Evolutionary conservation across 2,888 invertebrate genomes (phyloP).

Genomic region (Spilarctia lutea): DNA sequence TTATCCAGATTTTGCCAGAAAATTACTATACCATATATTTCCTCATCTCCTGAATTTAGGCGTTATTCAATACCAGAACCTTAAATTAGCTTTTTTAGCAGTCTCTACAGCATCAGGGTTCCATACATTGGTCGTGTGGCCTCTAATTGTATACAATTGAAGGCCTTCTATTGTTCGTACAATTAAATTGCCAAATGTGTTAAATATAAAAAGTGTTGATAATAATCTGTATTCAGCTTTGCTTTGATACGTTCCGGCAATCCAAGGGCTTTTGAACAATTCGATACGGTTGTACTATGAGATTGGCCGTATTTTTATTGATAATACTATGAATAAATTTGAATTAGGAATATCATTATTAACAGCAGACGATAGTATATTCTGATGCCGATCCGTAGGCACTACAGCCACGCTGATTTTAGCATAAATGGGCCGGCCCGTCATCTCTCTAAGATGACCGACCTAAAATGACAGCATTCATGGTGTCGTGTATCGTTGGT

Average conservation of each 20-base stretch:
- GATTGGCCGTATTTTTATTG: not conserved
- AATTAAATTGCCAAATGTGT: slow-evolving; percentile 47
- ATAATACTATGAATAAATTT: not conserved
- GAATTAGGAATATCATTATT: not conserved
- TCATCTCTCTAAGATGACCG: too few species aligned
- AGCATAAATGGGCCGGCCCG: too few species aligned
- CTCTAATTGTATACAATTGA: not conserved
- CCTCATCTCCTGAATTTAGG: too few species aligned
- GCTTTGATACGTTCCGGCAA: slow-evolving; percentile 33
- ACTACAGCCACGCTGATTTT: too few species aligned
- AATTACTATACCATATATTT: too few species aligned
- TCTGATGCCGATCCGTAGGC: not conserved
- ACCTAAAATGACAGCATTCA: too few species aligned
- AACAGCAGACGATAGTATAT: too few species aligned
- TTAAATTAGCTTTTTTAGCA: not conserved
- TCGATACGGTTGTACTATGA: not conserved
- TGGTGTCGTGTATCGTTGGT: too few species aligned
- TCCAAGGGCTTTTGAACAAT: slow-evolving; percentile 18
- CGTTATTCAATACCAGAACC: too few species aligned
- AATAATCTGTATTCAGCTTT: slow-evolving; percentile 19
- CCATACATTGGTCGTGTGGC: not conserved
- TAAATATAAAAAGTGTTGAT: slow-evolving; percentile 36
- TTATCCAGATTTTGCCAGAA: too few species aligned
- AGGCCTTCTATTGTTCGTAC: not conserved
- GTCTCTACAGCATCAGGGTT: not conserved